Evolutionary conservation across 1,140 invertebrate species (phyloP), one percentile per base, ranked within the genome.

Genomic region (Gryllus bimaculatus): DNA sequence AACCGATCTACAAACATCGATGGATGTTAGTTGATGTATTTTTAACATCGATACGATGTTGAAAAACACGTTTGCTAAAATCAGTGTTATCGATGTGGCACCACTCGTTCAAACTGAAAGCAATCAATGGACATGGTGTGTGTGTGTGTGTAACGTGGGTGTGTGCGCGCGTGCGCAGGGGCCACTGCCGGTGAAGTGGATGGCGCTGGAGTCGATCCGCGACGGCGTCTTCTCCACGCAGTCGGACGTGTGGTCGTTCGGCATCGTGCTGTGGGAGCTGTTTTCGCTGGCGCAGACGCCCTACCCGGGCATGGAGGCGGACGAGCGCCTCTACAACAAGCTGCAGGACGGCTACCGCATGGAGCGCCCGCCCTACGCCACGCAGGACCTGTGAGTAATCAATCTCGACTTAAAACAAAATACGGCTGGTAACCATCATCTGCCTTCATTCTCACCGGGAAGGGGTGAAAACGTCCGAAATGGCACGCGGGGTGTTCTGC

Each of bases 211-310:
- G 84, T 94, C 93, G 0, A 92, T 96, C 80, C 89, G 90, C 80
- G 93, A 94, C 85, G 86, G 91, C 75, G 89, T 94, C 76, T 96
- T 95, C 83, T 95, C 93, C 0, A 95, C 93, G 0, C 93, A 96
- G 81, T 95, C 94, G 0, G 96, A 98, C 83, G 93, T 97, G 5
- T 98, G 96, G 96, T 93, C 95, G 0, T 98, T 92, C 86, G 97
- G 95, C 18, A 93, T 98, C 76, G 94, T 96, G 6, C 83, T 98
- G 0, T 99, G 96, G 96, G 97, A 99, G 87, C 90, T 98, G 79
- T 98, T 98, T 83, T 94, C 95, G 0, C 88, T 97, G 20, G 95
- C 94, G 0, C 91, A 91, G 83, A 94, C 93, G 1, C 96, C 96
- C 0, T 98, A 97, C 88, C 92, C 93, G 0, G 93, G 85, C 75